These are phyloP conservation scores for Lacerta bilineata DNA, from an alignment of 2,797 vertebrate genomes.

Conservation along the genomic window DNA sequence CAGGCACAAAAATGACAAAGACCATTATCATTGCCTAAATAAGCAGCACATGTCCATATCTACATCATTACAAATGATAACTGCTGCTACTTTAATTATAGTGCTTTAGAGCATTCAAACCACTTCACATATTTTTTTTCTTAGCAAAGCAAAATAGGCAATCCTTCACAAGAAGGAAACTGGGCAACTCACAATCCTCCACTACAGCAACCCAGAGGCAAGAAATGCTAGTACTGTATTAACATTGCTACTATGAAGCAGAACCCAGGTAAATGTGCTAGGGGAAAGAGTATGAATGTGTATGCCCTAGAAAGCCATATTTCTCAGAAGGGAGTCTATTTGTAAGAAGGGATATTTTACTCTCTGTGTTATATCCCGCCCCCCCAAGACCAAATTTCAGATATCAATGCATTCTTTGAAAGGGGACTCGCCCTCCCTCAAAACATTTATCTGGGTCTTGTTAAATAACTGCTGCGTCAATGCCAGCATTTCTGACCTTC, in stretches of 20 bases:
- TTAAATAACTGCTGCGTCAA: not conserved
- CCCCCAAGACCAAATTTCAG: not conserved
- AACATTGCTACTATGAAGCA: not conserved
- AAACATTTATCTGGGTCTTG: not conserved
- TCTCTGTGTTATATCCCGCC: no score
- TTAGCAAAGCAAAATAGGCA: not conserved
- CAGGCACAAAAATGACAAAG: not conserved
- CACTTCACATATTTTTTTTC: not conserved
- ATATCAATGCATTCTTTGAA: not conserved
- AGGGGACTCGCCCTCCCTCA: not conserved
- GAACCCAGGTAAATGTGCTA: not conserved
- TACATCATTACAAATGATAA: not conserved
- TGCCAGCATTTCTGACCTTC: not conserved
- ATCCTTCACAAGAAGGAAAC: not conserved
- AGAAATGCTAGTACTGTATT: not conserved
- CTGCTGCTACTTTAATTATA: not conserved
- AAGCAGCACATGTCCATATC: no score
- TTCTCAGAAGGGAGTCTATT: no score
- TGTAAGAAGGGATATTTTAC: not conserved
- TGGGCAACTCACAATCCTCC: not conserved
- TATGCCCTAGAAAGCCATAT: not conserved
- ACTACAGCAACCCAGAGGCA: not conserved
- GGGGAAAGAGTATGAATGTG: not conserved
- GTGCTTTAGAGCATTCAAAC: not conserved
- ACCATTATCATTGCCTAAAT: not conserved